Evolutionary conservation across 23 tunicate species (phyloP).

Genomic region (Trididemnum nubilum): DNA sequence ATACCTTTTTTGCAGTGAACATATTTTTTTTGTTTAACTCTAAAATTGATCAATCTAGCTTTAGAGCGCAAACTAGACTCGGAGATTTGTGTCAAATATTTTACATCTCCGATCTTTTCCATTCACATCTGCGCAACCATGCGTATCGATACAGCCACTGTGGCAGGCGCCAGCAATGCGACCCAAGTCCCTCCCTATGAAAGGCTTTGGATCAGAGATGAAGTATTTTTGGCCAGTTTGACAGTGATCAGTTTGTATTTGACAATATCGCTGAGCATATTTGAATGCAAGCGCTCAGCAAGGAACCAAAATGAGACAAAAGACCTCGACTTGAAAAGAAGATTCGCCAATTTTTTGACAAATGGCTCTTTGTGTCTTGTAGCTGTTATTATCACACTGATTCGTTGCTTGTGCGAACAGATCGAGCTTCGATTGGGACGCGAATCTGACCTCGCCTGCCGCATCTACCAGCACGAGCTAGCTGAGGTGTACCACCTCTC

Average conservation of each 20-base stretch:
- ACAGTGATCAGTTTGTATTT: constrained; percentile 34
- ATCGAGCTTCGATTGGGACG: constrained; percentile 42
- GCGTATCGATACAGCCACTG: no score
- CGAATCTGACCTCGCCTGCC: constrained; percentile 45
- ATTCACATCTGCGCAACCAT: no score
- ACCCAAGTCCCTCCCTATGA: no score
- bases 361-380: constrained; percentile 42
- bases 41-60: no score
- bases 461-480: constrained; percentile 43
- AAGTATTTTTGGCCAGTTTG: constrained; percentile 31
- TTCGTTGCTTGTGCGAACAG: constrained; percentile 50
- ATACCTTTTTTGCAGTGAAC: no score
- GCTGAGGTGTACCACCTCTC: constrained; percentile 46
- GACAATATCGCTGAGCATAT: constrained; percentile 21
- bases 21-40: no score
- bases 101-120: no score
- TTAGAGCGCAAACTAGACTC: no score
- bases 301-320: not conserved
- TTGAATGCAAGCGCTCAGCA: constrained; percentile 18
- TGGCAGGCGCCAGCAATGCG: no score
- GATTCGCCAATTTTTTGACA: constrained; percentile 8
- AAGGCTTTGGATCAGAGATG: constrained; percentile 52
- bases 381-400: constrained; percentile 26
- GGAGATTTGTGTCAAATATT: no score
- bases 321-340: not conserved